Evolutionary conservation across 1,140 invertebrate genomes (phyloP).

Genomic region (Pteromalus puparum): DNA sequence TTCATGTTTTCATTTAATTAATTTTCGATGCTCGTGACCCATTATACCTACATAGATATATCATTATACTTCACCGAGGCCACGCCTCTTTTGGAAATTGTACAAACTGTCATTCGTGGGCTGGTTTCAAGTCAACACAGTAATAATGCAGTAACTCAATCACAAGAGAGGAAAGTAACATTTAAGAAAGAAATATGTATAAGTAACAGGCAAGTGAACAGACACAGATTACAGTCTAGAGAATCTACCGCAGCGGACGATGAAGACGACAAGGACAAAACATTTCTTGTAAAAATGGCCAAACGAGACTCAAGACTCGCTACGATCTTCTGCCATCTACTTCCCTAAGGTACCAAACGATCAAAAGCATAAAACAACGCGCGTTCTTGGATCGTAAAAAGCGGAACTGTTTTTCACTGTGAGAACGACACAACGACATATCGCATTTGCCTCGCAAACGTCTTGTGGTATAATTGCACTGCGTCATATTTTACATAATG

Average conservation of each 20-base stretch:
- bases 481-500: slow-evolving; percentile 33
- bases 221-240: slow-evolving; percentile 57
- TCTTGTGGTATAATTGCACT: slow-evolving; percentile 19
- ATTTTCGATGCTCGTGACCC: background rate
- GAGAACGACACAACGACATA: slow-evolving; percentile 30
- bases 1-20: background rate
- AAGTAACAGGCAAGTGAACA: slow-evolving; percentile 59
- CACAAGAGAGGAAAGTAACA: slow-evolving; percentile 41
- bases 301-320: slow-evolving; percentile 44
- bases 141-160: slow-evolving; percentile 7
- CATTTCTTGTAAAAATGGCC: slow-evolving; percentile 4
- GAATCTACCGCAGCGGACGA: slow-evolving; percentile 65
- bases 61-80: background rate
- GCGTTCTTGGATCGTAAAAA: background rate
- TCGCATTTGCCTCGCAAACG: slow-evolving; percentile 21
- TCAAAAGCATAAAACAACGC: slow-evolving; percentile 43
- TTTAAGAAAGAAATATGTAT: slow-evolving; percentile 27
- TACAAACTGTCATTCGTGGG: background rate
- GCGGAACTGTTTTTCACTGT: slow-evolving; percentile 17
- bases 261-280: slow-evolving; percentile 58
- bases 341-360: slow-evolving; percentile 36
- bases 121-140: slow-evolving; percentile 44
- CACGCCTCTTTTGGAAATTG: background rate
- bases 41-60: background rate
- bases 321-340: slow-evolving; percentile 45